Conservation (phyloP, 2,797 vertebrate genomes). For the Silurus lanzhouensis region DNA sequence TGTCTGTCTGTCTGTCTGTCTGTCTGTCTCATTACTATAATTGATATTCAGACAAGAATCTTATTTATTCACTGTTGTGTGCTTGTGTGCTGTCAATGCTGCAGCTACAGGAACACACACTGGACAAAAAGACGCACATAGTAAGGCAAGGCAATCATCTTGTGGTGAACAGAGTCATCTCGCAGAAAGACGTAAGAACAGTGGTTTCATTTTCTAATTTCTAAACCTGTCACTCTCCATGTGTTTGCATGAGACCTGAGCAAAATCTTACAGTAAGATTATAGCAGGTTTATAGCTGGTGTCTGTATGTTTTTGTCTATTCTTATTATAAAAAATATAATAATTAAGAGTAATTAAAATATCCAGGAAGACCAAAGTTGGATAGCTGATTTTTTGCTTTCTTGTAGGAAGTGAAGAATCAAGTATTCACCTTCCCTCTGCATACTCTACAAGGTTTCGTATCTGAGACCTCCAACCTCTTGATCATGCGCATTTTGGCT, state of each 20-base stretch:
- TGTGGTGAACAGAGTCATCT: slow-evolving; percentile 71
- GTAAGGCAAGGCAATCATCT: slow-evolving; percentile 70
- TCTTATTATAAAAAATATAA: not conserved
- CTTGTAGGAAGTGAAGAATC: slow-evolving; percentile 66
- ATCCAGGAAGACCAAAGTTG: not conserved
- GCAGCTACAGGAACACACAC: slow-evolving; percentile 73
- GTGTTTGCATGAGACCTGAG: not conserved
- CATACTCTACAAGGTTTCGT: slow-evolving; percentile 75
- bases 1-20: not conserved
- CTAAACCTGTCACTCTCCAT: not conserved
- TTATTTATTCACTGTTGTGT: not conserved
- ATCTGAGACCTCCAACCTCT: slow-evolving; percentile 82
- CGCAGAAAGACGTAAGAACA: slow-evolving; percentile 80
- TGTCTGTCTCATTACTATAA: too few relatives aligned
- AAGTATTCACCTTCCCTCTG: slow-evolving; percentile 63
- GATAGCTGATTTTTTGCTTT: slow-evolving; percentile 18
- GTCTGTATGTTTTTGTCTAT: not conserved
- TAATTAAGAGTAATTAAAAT: not conserved
- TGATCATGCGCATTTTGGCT: slow-evolving; percentile 85
- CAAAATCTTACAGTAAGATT: not conserved
- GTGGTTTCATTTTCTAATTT: not conserved
- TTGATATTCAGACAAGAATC: not conserved
- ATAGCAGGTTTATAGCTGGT: too few relatives aligned
- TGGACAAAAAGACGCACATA: slow-evolving; percentile 77
- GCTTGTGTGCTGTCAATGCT: not conserved